Base-by-base conservation (phyloP, 2,113 vertebrate species). In the Origma solitaria region DNA sequence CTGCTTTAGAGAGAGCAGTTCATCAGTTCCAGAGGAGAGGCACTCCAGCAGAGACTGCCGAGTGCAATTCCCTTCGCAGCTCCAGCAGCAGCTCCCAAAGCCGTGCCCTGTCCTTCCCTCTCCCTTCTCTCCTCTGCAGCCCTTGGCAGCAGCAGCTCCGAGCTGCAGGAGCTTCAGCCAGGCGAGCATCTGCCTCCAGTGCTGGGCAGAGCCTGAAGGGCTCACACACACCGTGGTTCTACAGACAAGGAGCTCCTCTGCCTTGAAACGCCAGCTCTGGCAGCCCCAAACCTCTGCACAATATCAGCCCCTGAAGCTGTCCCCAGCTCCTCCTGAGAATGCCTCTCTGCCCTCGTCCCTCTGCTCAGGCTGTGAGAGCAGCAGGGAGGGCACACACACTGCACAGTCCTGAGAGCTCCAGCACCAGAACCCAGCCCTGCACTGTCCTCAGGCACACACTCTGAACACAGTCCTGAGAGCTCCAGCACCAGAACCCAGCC, bases 221-320 rank as follows among this genome's bases (percentile, higher is more conserved):
- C 60, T 20, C 73, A 13, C 3, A 8, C 42, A 12, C 0, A 0
- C 45, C 24, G 22, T 25, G 49, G 19, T 16, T 19, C 6, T 10
- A 25, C 18, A 60, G 35, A 24, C 11, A 1, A 61, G 27, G 6
- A 49, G 11, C 25, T 50, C 7, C 64, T 75, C n/a, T 24, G 15
- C 53, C 70, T 62, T 56, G n/a, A 25, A 50, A 60, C 15, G 30
- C 61, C 50, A 49, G 27, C 3, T 44, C 62, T 64, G 28, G 4
- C 35, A 75, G 54, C 40, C 56, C 45, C 65, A 78, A 51, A 44
- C 44, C 18, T 23, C 0, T 35, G 38, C 81, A 19, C 24, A 58
- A 1, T 14, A 25, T 24, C 66, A 77, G 80, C 33, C 83, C 37
- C 51, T 31, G 73, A 14, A 49, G 58, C 0, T 3, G 4, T 15